Percentiles rank a stretch among this genome's conserved stretches.
Evolutionary conservation across 2,797 vertebrate species (phyloP).

Genomic region (Tangara arthus): DNA sequence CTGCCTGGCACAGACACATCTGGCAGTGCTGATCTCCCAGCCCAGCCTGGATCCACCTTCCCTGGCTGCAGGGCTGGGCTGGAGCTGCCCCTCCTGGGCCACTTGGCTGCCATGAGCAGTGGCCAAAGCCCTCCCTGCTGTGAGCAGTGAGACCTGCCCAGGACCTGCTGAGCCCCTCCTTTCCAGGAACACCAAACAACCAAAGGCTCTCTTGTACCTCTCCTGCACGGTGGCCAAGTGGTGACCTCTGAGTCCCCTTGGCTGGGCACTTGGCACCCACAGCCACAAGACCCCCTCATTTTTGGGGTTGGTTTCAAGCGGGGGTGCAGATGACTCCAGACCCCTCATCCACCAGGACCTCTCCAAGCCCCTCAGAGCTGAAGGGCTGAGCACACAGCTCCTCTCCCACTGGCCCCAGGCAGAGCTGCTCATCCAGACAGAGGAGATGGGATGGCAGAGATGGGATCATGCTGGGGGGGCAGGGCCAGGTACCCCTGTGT

Average conservation of each 20-base stretch:
- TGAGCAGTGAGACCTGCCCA: neutral
- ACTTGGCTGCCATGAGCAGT: neutral
- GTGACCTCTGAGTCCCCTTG: neutral
- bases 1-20: neutral
- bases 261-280: neutral
- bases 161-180: neutral
- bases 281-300: neutral
- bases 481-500: neutral
- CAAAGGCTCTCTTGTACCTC: neutral
- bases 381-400: rapidly evolving
- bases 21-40: neutral
- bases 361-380: neutral
- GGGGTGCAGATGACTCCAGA: neutral
- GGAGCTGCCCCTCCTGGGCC: neutral
- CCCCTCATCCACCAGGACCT: neutral
- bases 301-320: neutral
- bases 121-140: neutral
- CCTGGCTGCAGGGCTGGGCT: neutral
- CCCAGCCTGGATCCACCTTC: neutral
- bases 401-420: neutral
- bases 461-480: neutral
- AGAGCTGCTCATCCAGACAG: neutral
- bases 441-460: neutral
- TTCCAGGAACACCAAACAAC: neutral
- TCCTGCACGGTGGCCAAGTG: neutral